These are phyloP conservation scores for Saguinus imperator DNA, from an alignment of 2,113 vertebrate species.

Conservation along the genomic window DNA sequence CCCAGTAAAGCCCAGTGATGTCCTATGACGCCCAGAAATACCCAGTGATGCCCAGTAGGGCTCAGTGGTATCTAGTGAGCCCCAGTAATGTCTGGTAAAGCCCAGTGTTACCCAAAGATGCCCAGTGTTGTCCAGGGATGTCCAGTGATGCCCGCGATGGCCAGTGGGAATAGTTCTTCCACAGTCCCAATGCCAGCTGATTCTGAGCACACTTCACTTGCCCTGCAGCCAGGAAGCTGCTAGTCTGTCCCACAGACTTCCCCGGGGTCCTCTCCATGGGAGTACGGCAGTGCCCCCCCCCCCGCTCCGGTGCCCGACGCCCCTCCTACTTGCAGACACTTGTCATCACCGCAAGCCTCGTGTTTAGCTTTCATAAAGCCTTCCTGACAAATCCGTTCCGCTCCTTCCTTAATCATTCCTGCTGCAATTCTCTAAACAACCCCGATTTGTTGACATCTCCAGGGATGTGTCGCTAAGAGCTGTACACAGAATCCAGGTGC, in stretches of 20 bases:
- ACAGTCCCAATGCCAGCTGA: not conserved
- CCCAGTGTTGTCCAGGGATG: not conserved
- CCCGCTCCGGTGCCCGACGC: not conserved
- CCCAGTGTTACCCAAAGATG: not conserved
- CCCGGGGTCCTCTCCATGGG: not conserved
- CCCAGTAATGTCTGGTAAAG: not conserved
- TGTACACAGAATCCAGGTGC: conserved; percentile 6
- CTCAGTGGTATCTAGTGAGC: not conserved
- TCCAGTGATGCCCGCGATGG: not conserved
- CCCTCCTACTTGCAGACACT: not conserved
- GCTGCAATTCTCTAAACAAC: not conserved
- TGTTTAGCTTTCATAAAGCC: not conserved
- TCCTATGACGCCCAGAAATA: not conserved
- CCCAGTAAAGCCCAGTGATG: too few species aligned
- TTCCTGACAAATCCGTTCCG: not conserved
- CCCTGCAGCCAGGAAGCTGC: not conserved
- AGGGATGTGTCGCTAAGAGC: not conserved
- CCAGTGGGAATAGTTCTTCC: not conserved
- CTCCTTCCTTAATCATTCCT: not conserved
- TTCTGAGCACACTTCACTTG: not conserved
- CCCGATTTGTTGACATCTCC: conserved; percentile 15
- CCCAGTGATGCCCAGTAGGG: too few species aligned
- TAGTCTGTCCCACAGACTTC: not conserved
- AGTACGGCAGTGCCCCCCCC: rapidly evolving
- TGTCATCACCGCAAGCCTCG: not conserved